Percentiles rank a stretch among this genome's conserved stretches.
Evolutionary conservation across 2,113 vertebrate species (phyloP).

Genomic region (Chrysemys picta): DNA sequence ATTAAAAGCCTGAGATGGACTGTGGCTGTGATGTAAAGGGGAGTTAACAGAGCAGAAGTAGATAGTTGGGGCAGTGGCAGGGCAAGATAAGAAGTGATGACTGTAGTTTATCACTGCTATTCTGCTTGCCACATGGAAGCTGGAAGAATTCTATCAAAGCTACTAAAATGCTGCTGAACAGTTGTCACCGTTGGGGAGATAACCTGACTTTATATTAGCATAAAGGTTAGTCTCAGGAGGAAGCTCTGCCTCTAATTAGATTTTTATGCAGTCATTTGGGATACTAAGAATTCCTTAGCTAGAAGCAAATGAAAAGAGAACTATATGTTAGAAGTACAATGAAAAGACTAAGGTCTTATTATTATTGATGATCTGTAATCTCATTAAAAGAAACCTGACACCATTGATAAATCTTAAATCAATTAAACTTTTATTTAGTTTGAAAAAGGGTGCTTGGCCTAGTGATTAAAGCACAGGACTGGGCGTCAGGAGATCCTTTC

Average conservation of each 20-base stretch:
- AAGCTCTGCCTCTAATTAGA: background rate
- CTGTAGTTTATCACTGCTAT: background rate
- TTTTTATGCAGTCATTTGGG: background rate
- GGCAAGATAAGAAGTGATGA: background rate
- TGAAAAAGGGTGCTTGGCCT: background rate
- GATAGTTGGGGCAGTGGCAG: background rate
- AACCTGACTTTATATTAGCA: background rate
- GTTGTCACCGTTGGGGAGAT: background rate
- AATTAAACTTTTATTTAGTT: background rate
- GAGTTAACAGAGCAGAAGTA: background rate
- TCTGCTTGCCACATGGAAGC: background rate
- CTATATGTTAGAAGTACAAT: background rate
- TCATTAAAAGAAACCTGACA: background rate
- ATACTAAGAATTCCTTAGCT: background rate
- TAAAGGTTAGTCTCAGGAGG: background rate
- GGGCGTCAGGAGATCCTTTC: background rate
- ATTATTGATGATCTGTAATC: background rate
- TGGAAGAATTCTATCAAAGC: background rate
- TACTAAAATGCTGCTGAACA: background rate
- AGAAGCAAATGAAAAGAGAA: background rate
- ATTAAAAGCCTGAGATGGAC: background rate
- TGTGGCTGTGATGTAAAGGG: constrained; percentile 1
- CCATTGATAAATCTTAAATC: background rate
- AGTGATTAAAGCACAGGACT: background rate
- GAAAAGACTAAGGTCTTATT: background rate